These are phyloP conservation scores for Alentia gelatinosa DNA, from an alignment of 2,888 invertebrate species.

Conservation along the genomic window DNA sequence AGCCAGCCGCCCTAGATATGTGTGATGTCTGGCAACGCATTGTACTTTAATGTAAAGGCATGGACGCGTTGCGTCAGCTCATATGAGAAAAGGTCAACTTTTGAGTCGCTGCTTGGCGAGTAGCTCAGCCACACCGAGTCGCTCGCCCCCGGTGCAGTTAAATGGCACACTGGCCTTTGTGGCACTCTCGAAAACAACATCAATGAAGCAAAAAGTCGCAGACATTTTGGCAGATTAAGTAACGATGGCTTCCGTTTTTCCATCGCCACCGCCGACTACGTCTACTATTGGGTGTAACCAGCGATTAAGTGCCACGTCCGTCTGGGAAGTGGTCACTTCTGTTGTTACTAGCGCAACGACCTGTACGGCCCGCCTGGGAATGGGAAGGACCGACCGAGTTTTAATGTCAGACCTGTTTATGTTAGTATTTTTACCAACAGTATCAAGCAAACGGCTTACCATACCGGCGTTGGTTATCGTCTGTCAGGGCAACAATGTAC, in stretches of 20 bases:
- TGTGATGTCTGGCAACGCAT: neutral
- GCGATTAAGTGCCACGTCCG: neutral
- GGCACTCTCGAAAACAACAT: constrained; percentile 15
- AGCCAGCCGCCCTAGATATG: neutral
- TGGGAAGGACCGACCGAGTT: too few species aligned
- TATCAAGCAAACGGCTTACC: neutral
- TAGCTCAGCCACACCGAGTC: neutral
- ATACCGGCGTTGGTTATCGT: neutral
- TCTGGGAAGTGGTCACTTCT: too few species aligned
- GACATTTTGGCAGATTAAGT: neutral
- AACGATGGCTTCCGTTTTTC: neutral
- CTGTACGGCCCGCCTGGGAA: too few species aligned
- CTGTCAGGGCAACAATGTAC: neutral
- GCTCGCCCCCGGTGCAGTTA: neutral
- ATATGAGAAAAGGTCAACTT: neutral
- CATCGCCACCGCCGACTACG: neutral
- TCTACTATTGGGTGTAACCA: neutral
- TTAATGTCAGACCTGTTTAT: neutral
- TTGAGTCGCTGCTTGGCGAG: neutral
- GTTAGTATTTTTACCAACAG: neutral
- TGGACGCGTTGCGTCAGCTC: neutral
- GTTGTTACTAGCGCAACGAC: too few species aligned
- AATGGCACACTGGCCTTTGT: neutral
- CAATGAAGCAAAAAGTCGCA: constrained; percentile 11
- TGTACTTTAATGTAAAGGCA: neutral